phyloP scores from a whole-genome alignment of 2,888 invertebrate genomes.

The Slavum lentiscoides region DNA sequence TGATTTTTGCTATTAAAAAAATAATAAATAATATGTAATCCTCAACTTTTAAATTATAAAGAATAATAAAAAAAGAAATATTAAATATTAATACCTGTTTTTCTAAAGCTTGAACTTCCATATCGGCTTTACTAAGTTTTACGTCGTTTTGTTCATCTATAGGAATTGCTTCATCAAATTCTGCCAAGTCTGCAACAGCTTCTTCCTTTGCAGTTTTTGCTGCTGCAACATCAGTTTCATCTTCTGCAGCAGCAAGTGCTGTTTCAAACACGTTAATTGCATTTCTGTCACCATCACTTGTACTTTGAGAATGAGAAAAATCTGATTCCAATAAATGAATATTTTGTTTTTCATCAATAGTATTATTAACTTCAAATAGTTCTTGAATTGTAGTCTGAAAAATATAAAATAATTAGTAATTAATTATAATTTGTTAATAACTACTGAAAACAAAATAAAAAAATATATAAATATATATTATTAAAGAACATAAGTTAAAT shows the following conservation, averaged over 20 bases:
- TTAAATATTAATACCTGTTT: conserved; percentile 66
- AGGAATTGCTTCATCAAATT: conserved; percentile 94
- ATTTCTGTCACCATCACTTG: conserved; percentile 34
- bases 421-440: no score
- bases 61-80: no score
- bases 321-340: conserved; percentile 37
- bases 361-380: conserved; percentile 79
- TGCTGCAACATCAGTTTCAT: conserved; percentile 91
- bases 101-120: conserved; percentile 72
- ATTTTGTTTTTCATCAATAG: conserved; percentile 56
- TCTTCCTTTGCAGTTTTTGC: conserved; percentile 88
- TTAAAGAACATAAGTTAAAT: no score
- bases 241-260: conserved; percentile 89
- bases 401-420: background rate
- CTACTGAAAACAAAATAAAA: no score
- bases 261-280: conserved; percentile 67
- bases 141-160: conserved; percentile 69
- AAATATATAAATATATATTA: no score
- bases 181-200: conserved; percentile 84
- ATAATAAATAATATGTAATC: no score
- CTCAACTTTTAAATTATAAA: no score
- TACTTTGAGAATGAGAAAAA: conserved; percentile 37
- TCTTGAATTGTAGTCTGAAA: conserved; percentile 85
- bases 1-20: background rate
- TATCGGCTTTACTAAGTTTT: conserved; percentile 71